phyloP scores from a whole-genome alignment of 2,888 invertebrate species.

The Ligdia adustata region DNA sequence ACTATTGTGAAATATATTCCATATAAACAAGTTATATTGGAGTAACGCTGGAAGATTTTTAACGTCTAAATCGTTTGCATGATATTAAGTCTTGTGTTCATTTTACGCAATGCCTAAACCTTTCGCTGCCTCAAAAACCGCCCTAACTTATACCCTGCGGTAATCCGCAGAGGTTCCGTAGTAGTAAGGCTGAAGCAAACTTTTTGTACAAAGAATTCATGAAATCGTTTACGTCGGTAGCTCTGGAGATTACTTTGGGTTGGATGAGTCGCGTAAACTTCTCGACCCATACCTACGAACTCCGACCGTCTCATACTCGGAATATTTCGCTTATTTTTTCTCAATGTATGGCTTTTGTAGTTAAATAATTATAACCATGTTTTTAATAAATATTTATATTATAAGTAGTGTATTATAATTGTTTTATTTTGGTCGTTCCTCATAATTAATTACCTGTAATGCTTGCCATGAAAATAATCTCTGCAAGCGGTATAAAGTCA shows the following conservation, averaged over 20 bases:
- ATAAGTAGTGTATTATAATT: too few species aligned
- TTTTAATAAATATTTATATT: too few species aligned
- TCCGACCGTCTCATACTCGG: slow-evolving; percentile 4
- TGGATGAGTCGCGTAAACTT: slow-evolving; percentile 10
- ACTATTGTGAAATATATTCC: slow-evolving; percentile 1
- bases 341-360: too few species aligned
- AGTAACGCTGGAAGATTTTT: slow-evolving; percentile 5
- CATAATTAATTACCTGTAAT: too few species aligned
- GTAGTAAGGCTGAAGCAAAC: slow-evolving; percentile 9
- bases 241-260: slow-evolving; percentile 7
- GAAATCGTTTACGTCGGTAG: slow-evolving; percentile 14
- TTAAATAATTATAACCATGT: too few species aligned
- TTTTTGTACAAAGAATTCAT: slow-evolving; percentile 15
- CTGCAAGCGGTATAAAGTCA: neutral
- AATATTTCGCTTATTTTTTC: too few species aligned
- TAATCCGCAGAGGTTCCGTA: slow-evolving; percentile 12
- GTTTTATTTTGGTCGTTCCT: too few species aligned
- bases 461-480: neutral
- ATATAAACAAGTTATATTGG: slow-evolving; percentile 3
- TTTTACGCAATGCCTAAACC: slow-evolving; percentile 9
- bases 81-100: slow-evolving; percentile 1
- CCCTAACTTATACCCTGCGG: slow-evolving; percentile 9
- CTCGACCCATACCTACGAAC: slow-evolving; percentile 3
- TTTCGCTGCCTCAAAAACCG: slow-evolving; percentile 6
- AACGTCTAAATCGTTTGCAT: slow-evolving; percentile 1